phyloP scores from a whole-genome alignment of 2,888 invertebrate species.

The Acanthosoma haemorrhoidale region DNA sequence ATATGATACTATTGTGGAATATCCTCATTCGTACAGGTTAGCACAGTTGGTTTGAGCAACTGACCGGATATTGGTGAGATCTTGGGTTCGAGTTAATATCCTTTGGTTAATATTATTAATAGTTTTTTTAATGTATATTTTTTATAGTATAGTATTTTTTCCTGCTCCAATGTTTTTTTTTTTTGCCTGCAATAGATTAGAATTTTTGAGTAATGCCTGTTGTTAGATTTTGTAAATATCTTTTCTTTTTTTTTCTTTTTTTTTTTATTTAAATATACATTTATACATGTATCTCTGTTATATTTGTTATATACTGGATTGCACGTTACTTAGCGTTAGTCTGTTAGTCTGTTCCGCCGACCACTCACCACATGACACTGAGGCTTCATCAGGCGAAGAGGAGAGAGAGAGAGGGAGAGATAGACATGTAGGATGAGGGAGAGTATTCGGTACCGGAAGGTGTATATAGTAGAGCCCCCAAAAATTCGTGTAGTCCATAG shows the following conservation, averaged over 20 bases:
- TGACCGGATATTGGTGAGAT: too few species aligned
- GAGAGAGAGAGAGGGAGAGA: background rate
- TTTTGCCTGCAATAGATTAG: conserved; percentile 19
- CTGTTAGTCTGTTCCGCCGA: conserved; percentile 21
- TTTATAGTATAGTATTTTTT: too few species aligned
- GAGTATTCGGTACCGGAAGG: too few species aligned
- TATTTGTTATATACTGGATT: background rate
- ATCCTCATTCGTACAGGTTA: too few species aligned
- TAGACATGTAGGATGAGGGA: background rate
- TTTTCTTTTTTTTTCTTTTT: background rate
- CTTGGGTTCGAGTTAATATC: too few species aligned
- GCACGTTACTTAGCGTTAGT: conserved; percentile 15
- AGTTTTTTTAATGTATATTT: too few species aligned
- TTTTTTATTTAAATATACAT: background rate
- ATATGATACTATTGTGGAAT: too few species aligned
- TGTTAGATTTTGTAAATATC: background rate
- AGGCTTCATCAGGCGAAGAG: conserved; percentile 7
- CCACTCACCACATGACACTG: conserved; percentile 26
- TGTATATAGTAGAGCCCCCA: conserved; percentile 18
- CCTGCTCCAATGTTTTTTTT: background rate
- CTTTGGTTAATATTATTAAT: too few species aligned
- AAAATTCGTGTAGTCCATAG: conserved; percentile 2
- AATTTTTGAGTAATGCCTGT: conserved; percentile 17
- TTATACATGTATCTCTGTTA: background rate
- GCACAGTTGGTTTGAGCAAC: too few species aligned